phyloP scores from a whole-genome alignment of 2,113 vertebrate genomes.

The Eclectus roratus region DNA sequence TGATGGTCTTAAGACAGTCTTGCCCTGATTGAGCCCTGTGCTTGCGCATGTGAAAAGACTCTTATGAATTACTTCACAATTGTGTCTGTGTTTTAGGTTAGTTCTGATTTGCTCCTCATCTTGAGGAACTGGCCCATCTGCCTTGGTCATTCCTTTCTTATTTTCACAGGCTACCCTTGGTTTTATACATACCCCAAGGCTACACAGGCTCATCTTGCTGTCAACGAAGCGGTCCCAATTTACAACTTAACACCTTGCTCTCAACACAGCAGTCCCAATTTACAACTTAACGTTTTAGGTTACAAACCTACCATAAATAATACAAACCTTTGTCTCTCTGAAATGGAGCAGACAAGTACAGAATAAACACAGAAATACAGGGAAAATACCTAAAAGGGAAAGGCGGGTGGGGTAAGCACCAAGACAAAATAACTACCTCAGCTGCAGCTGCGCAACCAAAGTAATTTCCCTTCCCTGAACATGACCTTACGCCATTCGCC shows the following conservation, averaged over 20 bases:
- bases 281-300: background rate
- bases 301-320: background rate
- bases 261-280: background rate
- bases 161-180: background rate
- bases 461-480: too few species aligned
- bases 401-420: background rate
- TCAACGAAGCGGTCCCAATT: background rate
- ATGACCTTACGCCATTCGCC: accelerated
- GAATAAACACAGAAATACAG: background rate
- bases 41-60: background rate
- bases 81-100: background rate
- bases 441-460: background rate
- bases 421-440: background rate
- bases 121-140: background rate
- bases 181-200: background rate
- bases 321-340: too few species aligned
- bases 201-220: background rate
- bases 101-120: background rate
- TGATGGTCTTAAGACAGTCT: background rate
- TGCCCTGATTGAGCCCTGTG: background rate
- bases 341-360: background rate
- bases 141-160: background rate
- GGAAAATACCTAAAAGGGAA: accelerated
- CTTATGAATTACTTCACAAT: background rate
- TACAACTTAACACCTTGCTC: background rate